phyloP scores from a whole-genome alignment of 2,888 invertebrate species.

The Hydraecia micacea region DNA sequence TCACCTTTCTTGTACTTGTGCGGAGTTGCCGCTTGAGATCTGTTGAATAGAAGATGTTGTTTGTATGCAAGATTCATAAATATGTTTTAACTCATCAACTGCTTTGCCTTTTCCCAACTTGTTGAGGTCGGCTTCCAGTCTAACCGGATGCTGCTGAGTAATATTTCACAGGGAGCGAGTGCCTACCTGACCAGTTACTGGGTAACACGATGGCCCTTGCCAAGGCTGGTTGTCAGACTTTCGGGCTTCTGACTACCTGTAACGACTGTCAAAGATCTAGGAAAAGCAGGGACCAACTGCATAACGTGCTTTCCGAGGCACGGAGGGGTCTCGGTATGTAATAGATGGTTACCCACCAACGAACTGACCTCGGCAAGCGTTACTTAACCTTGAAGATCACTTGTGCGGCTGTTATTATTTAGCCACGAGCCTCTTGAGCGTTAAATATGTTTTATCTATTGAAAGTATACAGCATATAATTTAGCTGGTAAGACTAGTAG shows the following conservation, averaged over 20 bases:
- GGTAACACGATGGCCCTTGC: neutral
- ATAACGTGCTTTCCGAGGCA: neutral
- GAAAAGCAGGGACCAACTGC: neutral
- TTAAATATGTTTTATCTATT: conserved; percentile 16
- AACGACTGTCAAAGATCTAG: neutral
- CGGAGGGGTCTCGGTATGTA: neutral
- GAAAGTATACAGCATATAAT: neutral
- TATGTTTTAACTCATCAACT: neutral
- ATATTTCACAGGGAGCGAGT: neutral
- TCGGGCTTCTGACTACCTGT: neutral
- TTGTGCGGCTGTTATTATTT: neutral
- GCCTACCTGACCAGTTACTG: neutral
- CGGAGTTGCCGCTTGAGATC: conserved; percentile 98
- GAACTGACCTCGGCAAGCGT: neutral
- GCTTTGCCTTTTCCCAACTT: neutral
- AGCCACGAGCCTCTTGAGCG: neutral
- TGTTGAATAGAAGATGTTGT: conserved; percentile 60
- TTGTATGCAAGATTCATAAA: neutral
- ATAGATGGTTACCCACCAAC: neutral
- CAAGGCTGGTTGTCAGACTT: neutral
- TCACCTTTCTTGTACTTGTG: conserved; percentile 99
- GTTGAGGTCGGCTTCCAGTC: neutral
- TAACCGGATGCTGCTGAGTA: neutral
- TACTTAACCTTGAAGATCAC: neutral
- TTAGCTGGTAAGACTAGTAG: neutral